phyloP scores from a whole-genome alignment of 1,140 invertebrate species.

The Drosophila guanche region DNA sequence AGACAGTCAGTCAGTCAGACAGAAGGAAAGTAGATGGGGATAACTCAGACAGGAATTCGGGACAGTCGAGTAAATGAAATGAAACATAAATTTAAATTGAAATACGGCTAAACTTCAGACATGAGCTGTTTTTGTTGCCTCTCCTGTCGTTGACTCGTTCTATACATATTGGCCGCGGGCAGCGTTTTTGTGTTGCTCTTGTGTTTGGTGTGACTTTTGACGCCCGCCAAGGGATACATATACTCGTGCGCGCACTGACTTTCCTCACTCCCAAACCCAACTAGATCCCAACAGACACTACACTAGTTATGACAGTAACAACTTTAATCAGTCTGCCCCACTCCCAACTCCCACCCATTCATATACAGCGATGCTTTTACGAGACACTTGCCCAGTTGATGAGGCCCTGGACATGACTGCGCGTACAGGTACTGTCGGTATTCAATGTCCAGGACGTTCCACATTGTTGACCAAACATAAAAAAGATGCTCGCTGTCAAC shows the following conservation, averaged over 20 bases:
- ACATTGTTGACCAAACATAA: slow-evolving; percentile 72
- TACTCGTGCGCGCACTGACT: slow-evolving; percentile 8
- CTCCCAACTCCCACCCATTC: neutral
- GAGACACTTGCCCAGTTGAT: slow-evolving; percentile 56
- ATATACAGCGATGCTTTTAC: slow-evolving; percentile 47
- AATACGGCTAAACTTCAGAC: slow-evolving; percentile 51
- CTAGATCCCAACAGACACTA: neutral
- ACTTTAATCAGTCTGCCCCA: slow-evolving; percentile 55
- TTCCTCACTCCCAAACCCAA: neutral
- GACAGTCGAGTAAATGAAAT: slow-evolving; percentile 62
- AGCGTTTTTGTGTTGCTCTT: slow-evolving; percentile 32
- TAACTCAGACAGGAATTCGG: neutral
- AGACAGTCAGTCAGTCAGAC: slow-evolving; percentile 10
- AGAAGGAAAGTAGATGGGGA: neutral
- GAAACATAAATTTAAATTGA: slow-evolving; percentile 65
- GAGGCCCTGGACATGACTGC: slow-evolving; percentile 28
- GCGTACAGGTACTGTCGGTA: slow-evolving; percentile 4
- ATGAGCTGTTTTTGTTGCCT: slow-evolving; percentile 38
- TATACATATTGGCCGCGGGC: slow-evolving; percentile 31
- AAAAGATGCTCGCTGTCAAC: slow-evolving; percentile 34
- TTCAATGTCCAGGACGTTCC: slow-evolving; percentile 32
- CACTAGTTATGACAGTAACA: slow-evolving; percentile 46
- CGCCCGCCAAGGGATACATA: slow-evolving; percentile 30
- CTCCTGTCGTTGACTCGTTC: neutral
- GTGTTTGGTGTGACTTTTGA: slow-evolving; percentile 58